Base-by-base conservation (phyloP, 53 echinoderm and acorn worm genomes). In the Arbacia lixula region DNA sequence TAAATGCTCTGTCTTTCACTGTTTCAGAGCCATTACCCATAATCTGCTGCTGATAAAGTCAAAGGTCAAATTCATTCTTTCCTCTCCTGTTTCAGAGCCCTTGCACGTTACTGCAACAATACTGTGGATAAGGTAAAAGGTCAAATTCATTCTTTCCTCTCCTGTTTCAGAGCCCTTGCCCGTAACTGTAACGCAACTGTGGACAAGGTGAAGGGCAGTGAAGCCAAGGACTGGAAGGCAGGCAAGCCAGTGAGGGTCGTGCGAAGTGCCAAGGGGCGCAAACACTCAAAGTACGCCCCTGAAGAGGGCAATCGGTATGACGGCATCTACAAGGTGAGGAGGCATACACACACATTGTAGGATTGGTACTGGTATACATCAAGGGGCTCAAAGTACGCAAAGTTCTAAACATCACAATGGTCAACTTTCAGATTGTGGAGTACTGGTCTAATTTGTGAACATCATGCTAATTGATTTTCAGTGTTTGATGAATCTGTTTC, bases 271-370 rank as follows among this genome's bases (percentile, higher is more conserved):
- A 99, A 99, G 31, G 99, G 99, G 12, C 83, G 99, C 25, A 99
- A 99, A 50, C 99, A 99, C 67, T 99, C 99, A 25, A 92, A 95
- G 76, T 99, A 95, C 32, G 94, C 99, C 1, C 99, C 99, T 1
- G 99, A 99, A 36, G 99, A 99, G 26, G 99, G 99, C 17, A 95
- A 95, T 64, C 86, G 99, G 84, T 99, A 99, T 32, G 99, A 99
- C 77, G 99, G 99, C 16, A 86, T 99, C 9, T 99, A 95, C 54
- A 99, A 99, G 92, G 99, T 99, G 60, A 19, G 68, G n/a, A n/a
- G n/a, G n/a, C n/a, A n/a, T n/a, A n/a, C n/a, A n/a, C n/a, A n/a
- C n/a, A n/a, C n/a, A n/a, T n/a, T n/a, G n/a, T n/a, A n/a, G n/a
- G n/a, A n/a, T n/a, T n/a, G n/a, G n/a, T n/a, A n/a, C n/a, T n/a